These are phyloP conservation scores for Drosophila setifemur DNA, from an alignment of 1,140 invertebrate species.

Conservation along the genomic window DNA sequence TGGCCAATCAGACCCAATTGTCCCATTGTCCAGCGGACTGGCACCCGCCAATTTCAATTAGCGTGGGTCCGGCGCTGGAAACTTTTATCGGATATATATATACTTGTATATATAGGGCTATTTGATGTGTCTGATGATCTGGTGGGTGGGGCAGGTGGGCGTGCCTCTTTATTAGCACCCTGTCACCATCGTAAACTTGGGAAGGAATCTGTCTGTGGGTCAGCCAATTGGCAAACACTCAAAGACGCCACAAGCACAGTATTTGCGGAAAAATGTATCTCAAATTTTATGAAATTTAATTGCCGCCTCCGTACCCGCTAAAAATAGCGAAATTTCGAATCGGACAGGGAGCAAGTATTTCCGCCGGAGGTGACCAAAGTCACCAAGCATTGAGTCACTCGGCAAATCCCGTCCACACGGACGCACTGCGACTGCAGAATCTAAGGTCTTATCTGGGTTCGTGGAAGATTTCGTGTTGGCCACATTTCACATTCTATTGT, in stretches of 20 bases:
- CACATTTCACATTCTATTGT: conserved; percentile 14
- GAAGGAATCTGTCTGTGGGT: conserved; percentile 28
- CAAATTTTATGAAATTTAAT: conserved; percentile 29
- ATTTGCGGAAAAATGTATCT: conserved; percentile 32
- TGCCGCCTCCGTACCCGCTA: not conserved
- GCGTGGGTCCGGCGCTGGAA: conserved; percentile 30
- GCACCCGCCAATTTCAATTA: conserved; percentile 39
- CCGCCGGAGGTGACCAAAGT: conserved; percentile 28
- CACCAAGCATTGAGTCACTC: conserved; percentile 35
- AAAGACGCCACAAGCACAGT: conserved; percentile 46
- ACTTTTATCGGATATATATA: conserved; percentile 39
- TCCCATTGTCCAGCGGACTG: conserved; percentile 19
- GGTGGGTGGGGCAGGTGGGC: conserved; percentile 29
- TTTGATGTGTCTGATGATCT: not conserved
- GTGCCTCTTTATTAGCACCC: conserved; percentile 34
- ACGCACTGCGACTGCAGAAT: conserved; percentile 36
- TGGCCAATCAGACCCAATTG: conserved; percentile 39
- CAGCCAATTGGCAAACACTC: conserved; percentile 57
- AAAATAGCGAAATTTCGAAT: conserved; percentile 18
- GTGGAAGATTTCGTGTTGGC: conserved; percentile 15
- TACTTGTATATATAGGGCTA: too few species aligned
- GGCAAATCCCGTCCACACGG: conserved; percentile 19
- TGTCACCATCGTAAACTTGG: not conserved
- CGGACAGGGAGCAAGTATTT: conserved; percentile 19
- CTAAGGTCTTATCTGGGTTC: conserved; percentile 32